Evolutionary conservation across 2,113 vertebrate genomes (phyloP), one percentile per base, ranked within the genome.

Genomic region (Peromyscus californicus): DNA sequence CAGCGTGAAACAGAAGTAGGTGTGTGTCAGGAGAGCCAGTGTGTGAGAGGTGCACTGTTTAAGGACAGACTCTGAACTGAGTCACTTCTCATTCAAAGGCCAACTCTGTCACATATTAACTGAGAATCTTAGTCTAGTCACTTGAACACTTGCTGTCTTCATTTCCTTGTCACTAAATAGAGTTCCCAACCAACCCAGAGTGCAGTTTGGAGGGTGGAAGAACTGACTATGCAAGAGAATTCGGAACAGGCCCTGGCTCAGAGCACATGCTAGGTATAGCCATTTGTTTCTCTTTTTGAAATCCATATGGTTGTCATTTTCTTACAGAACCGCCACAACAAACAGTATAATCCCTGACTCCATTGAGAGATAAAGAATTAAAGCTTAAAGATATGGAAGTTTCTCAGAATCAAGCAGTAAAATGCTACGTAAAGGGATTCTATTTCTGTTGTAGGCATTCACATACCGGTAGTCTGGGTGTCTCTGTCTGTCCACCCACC

Each of bases 351-450:
- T 16, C 22, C 11, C 2, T 67, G 7, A 36, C 51, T 96, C 70
- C 51, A n/a, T 0, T 33, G 57, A 93, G 85, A 92, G 51, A 90
- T 0, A 15, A 70, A 96, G 7, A 75, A 51, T 0, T 45, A 22
- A 57, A 7, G 16, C 12, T 51, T 48, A 29, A 69, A 89, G 15
- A 94, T 85, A 87, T 22, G 54, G 42, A 70, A 70, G 15, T 63
- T 83, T 48, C 42, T 57, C 59, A 24, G 15, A 86, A 67, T n/a
- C 67, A 74, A 26, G 33, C 16, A 76, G n/a, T 33, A 42, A 87
- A 48, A 63, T 29, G 7, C 39, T 4, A 15, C 0, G 0, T 3
- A 9, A 4, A 82, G 1, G 33, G 21, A 65, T 22, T 1, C n/a
- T 15, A 54, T 33, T 76, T 7, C 87, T 69, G 63, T 29, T 75